Evolutionary conservation across 2,888 invertebrate species (phyloP).

Genomic region (Timandra comae): DNA sequence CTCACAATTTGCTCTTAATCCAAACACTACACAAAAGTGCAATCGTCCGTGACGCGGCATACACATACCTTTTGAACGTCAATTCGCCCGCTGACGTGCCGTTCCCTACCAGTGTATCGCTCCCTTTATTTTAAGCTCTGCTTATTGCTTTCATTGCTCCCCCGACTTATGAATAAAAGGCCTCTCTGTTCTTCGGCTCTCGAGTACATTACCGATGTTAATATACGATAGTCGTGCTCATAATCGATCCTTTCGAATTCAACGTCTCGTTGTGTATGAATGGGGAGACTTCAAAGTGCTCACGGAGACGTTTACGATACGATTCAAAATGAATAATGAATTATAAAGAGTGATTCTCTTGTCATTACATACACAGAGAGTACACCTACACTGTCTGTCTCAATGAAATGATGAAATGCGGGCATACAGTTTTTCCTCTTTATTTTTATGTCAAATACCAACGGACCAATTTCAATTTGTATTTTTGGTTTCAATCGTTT

Average conservation of each 20-base stretch:
- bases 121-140: conserved; percentile 43
- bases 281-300: conserved; percentile 26
- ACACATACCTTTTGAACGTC: conserved; percentile 19
- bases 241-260: conserved; percentile 52
- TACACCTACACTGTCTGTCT: conserved; percentile 5
- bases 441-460: conserved; percentile 18
- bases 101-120: conserved; percentile 21
- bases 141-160: conserved; percentile 41
- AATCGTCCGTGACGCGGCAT: conserved; percentile 20
- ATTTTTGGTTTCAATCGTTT: conserved; percentile 11
- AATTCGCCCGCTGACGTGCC: conserved; percentile 4
- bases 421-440: conserved; percentile 13
- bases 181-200: conserved; percentile 42
- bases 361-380: conserved; percentile 15
- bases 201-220: conserved; percentile 63
- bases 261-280: conserved; percentile 33
- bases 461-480: conserved; percentile 18
- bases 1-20: conserved; percentile 22
- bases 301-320: conserved; percentile 17
- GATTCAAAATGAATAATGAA: conserved; percentile 22
- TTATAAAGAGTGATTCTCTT: conserved; percentile 19
- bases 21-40: conserved; percentile 23
- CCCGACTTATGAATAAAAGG: conserved; percentile 47
- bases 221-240: conserved; percentile 56
- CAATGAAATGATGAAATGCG: conserved; percentile 18